Conservation (phyloP, 1,140 invertebrate species). For the Cydia amplana region DNA sequence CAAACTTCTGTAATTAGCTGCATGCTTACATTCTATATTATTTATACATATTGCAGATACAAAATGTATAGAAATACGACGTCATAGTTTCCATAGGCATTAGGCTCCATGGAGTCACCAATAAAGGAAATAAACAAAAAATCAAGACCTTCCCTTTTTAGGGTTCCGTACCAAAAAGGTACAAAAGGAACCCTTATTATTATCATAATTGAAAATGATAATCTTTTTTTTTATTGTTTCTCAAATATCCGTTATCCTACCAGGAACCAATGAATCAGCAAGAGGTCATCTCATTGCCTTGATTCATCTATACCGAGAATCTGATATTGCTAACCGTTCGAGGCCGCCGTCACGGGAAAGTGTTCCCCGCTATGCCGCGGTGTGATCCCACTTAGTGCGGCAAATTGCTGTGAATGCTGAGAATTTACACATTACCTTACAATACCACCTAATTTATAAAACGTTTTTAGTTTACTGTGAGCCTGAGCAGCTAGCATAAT, state of each 20-base stretch:
- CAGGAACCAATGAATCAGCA: slow-evolving; percentile 17
- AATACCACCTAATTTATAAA: neutral
- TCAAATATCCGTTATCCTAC: neutral
- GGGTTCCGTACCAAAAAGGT: too few species aligned
- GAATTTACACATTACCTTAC: slow-evolving; percentile 32
- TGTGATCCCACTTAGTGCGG: slow-evolving; percentile 41
- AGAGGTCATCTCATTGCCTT: slow-evolving; percentile 37
- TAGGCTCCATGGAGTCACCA: too few species aligned
- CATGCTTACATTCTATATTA: too few species aligned
- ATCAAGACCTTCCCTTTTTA: too few species aligned
- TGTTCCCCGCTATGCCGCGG: slow-evolving; percentile 50
- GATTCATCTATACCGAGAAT: slow-evolving; percentile 49
- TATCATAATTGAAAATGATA: neutral
- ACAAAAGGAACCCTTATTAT: too few species aligned
- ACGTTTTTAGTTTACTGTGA: neutral
- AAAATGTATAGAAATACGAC: too few species aligned
- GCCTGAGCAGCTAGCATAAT: neutral
- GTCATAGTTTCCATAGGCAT: too few species aligned
- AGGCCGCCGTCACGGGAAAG: slow-evolving; percentile 66
- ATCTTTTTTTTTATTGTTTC: neutral
- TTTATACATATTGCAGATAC: too few species aligned
- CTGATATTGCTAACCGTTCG: slow-evolving; percentile 48
- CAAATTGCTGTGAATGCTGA: slow-evolving; percentile 38
- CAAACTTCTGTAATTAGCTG: too few species aligned
- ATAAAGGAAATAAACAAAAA: too few species aligned